Conservation (phyloP, 92 coral and sea anemone genomes). For the Muricea muricata region DNA sequence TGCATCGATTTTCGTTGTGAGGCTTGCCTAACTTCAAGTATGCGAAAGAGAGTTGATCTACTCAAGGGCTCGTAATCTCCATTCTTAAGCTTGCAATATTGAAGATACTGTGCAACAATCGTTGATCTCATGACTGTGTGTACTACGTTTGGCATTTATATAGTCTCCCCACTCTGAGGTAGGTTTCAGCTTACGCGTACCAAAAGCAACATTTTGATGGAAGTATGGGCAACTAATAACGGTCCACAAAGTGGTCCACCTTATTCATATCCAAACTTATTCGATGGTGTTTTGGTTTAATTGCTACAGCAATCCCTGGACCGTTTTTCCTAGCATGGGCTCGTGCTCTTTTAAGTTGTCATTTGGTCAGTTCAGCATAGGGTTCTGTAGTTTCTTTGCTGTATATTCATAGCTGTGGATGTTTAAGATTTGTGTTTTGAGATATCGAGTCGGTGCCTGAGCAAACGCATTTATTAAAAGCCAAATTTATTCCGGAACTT, state of each 20-base stretch:
- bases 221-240: neutral
- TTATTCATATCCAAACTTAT: neutral
- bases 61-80: neutral
- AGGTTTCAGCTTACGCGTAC: slow-evolving; percentile 55
- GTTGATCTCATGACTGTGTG: slow-evolving; percentile 75
- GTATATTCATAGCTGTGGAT: too few species aligned
- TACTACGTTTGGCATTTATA: slow-evolving; percentile 68
- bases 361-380: too few species aligned
- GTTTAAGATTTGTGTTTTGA: too few species aligned
- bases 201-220: neutral
- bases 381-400: too few species aligned
- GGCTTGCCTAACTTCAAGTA: slow-evolving; percentile 63
- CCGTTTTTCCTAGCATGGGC: too few species aligned
- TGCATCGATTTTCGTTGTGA: slow-evolving; percentile 63
- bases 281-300: too few species aligned
- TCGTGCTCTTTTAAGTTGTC: too few species aligned
- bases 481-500: too few species aligned
- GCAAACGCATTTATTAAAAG: too few species aligned
- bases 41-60: neutral
- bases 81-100: slow-evolving; percentile 67
- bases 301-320: too few species aligned
- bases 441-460: too few species aligned
- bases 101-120: slow-evolving; percentile 67
- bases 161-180: slow-evolving; percentile 59
- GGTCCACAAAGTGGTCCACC: neutral